A percentile compares a stretch with the other conserved stretches of the same genome.
phyloP scores from a whole-genome alignment of 2,797 vertebrate genomes.

The Carapus acus region DNA sequence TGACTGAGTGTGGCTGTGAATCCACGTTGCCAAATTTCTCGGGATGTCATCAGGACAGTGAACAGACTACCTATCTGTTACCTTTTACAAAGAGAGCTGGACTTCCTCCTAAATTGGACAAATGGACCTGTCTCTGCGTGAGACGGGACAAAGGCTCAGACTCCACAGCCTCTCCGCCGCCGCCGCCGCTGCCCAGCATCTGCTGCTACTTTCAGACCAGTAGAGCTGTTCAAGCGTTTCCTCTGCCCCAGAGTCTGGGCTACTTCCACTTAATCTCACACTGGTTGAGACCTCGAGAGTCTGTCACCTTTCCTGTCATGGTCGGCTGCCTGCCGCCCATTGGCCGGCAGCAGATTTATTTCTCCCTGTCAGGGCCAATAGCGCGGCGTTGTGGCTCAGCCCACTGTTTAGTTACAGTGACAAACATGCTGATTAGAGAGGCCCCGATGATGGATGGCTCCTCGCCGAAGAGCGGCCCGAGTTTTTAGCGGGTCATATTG shows the following conservation, averaged over 20 bases:
- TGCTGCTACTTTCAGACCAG: constrained; percentile 58
- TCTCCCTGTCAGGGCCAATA: constrained; percentile 81
- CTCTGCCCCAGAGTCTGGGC: constrained; percentile 55
- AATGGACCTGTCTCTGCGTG: constrained; percentile 68
- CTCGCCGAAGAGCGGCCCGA: constrained; percentile 77
- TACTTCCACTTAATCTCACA: constrained; percentile 66
- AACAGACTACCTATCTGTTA: constrained; percentile 65
- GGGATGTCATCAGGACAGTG: constrained; percentile 48
- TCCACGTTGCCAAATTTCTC: too few relatives aligned
- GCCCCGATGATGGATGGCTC: constrained; percentile 83
- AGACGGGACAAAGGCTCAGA: constrained; percentile 57
- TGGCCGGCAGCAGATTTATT: constrained; percentile 83
- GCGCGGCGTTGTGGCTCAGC: constrained; percentile 68
- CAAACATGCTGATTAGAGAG: constrained; percentile 81
- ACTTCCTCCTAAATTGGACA: constrained; percentile 69
- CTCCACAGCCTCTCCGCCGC: constrained; percentile 50
- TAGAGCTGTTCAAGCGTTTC: constrained; percentile 58
- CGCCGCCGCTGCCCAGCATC: constrained; percentile 38
- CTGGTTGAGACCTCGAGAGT: constrained; percentile 67
- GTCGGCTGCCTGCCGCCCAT: constrained; percentile 73
- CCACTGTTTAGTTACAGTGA: constrained; percentile 83
- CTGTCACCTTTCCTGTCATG: constrained; percentile 71
- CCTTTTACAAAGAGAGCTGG: constrained; percentile 59
- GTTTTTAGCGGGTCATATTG: constrained; percentile 88
- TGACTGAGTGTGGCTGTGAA: too few relatives aligned